Conservation (phyloP, 64 coral and sea anemone genomes). For the Montipora sp. region DNA sequence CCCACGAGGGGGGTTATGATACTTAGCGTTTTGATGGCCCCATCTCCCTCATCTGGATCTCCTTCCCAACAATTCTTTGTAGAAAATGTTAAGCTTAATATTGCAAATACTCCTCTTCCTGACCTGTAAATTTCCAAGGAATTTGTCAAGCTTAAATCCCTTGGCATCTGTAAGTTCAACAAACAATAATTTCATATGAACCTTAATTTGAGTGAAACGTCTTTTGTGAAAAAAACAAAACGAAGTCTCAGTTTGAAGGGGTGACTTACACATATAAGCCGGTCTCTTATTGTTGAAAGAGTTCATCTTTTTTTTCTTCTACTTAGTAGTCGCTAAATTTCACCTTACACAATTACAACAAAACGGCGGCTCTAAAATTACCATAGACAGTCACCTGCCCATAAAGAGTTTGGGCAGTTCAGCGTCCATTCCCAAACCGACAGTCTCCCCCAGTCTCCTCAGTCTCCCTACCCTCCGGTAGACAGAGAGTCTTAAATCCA, state of each 20-base stretch:
- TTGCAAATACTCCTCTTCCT: neutral
- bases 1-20: no score
- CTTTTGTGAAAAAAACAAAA: no score
- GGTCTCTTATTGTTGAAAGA: conserved; percentile 47
- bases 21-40: no score
- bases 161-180: conserved; percentile 74
- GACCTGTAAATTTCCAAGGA: conserved; percentile 98
- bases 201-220: no score
- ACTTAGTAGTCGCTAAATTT: neutral
- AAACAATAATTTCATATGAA: no score
- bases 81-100: neutral
- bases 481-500: no score
- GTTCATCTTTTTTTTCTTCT: neutral
- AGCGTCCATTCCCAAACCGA: no score
- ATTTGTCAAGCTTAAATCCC: conserved; percentile 95
- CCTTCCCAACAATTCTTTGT: neutral
- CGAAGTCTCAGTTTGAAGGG: neutral
- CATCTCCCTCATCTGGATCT: no score
- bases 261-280: conserved; percentile 43
- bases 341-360: neutral
- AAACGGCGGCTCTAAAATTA: neutral
- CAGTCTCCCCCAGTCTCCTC: neutral
- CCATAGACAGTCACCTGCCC: neutral
- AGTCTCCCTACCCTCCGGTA: no score
- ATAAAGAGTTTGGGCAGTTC: neutral